A percentile compares a stretch with the other conserved stretches of the same genome.
Evolutionary conservation across 2,113 vertebrate genomes (phyloP).

Genomic region (Tetrao urogallus): DNA sequence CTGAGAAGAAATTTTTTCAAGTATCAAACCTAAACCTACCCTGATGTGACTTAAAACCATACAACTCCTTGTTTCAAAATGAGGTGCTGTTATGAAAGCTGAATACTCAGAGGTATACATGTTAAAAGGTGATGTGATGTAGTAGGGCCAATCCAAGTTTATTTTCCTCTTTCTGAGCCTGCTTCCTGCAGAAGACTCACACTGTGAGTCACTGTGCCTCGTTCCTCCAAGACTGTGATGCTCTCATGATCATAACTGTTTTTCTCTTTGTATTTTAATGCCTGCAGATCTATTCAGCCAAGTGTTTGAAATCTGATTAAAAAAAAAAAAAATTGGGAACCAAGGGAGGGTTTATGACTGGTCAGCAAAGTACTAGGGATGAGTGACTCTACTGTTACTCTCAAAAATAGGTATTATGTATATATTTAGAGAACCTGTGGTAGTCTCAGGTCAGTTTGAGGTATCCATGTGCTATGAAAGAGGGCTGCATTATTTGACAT

Average conservation of each 20-base stretch:
- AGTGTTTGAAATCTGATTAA: neutral
- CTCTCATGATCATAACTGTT: fast-evolving
- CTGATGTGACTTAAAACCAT: neutral
- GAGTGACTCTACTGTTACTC: neutral
- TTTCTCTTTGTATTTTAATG: neutral
- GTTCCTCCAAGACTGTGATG: neutral
- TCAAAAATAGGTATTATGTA: neutral
- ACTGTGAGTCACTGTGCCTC: neutral
- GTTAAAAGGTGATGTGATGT: neutral
- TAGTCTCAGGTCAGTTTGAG: neutral
- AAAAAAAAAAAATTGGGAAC: neutral
- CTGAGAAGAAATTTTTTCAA: too few relatives aligned
- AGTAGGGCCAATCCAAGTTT: neutral
- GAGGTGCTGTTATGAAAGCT: neutral
- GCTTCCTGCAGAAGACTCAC: neutral
- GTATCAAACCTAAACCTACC: too few relatives aligned
- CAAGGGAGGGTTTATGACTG: neutral
- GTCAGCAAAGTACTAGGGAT: neutral
- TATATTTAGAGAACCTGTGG: too few relatives aligned
- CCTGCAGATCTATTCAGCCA: neutral
- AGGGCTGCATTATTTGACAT: neutral
- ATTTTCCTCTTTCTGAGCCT: neutral
- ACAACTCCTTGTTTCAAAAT: neutral
- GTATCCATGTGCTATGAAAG: neutral
- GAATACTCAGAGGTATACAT: neutral